Percentiles rank a stretch among this genome's conserved stretches.
Conservation (phyloP, 2,888 invertebrate genomes). For the Nomada flava region DNA sequence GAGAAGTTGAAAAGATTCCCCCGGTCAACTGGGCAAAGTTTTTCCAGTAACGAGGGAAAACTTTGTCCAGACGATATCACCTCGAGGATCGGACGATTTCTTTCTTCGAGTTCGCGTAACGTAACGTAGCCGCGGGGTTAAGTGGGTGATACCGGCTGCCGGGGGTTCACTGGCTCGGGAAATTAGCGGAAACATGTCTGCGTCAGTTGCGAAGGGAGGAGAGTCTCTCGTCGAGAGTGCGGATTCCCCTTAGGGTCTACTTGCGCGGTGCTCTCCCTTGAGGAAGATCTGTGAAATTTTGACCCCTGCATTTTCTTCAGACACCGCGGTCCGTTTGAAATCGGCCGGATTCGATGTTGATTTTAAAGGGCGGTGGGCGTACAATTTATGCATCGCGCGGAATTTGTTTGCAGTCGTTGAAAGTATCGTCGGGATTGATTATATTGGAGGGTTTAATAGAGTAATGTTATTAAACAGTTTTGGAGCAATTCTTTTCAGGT, state of each 20-base stretch:
- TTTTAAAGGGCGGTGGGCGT: too few relatives aligned
- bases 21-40: slow-evolving; percentile 29
- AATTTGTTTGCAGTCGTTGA: too few relatives aligned
- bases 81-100: slow-evolving; percentile 37
- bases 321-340: neutral
- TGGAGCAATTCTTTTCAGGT: too few relatives aligned
- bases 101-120: slow-evolving; percentile 40
- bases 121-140: slow-evolving; percentile 72
- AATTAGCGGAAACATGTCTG: slow-evolving; percentile 65
- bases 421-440: too few relatives aligned
- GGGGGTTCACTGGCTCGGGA: slow-evolving; percentile 44
- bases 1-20: slow-evolving; percentile 26
- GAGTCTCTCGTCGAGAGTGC: slow-evolving; percentile 74
- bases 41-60: slow-evolving; percentile 43
- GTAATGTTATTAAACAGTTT: too few relatives aligned
- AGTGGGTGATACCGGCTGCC: slow-evolving; percentile 52
- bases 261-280: slow-evolving; percentile 67
- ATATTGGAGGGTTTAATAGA: too few relatives aligned
- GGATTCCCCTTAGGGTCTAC: slow-evolving; percentile 81
- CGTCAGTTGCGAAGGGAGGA: slow-evolving; percentile 61
- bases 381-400: too few relatives aligned
- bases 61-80: slow-evolving; percentile 40
- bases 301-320: slow-evolving; percentile 16
- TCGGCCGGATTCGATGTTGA: too few relatives aligned
- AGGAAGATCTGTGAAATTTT: slow-evolving; percentile 75